phyloP scores from a whole-genome alignment of 2,888 invertebrate species.

The Notodonta dromedarius region DNA sequence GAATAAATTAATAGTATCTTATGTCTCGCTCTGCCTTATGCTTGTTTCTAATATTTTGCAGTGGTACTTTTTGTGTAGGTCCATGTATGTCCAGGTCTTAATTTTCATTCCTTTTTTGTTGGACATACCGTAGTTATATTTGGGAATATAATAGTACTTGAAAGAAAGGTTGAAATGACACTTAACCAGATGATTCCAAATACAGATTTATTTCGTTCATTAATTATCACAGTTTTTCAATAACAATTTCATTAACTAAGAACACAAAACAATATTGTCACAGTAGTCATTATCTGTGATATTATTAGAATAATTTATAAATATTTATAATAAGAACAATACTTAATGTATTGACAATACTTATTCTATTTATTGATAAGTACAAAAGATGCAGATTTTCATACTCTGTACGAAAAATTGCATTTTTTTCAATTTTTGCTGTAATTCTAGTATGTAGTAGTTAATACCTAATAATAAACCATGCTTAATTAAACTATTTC shows the following conservation, averaged over 20 bases:
- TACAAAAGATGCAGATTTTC: constrained; percentile 63
- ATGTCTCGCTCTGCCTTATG: no score
- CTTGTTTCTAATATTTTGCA: no score
- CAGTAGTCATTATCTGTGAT: constrained; percentile 11
- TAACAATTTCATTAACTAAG: constrained; percentile 46
- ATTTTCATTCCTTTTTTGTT: no score
- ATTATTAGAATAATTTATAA: background rate
- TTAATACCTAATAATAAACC: constrained; percentile 21
- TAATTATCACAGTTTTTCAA: constrained; percentile 64
- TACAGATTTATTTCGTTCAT: constrained; percentile 50
- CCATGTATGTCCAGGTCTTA: no score
- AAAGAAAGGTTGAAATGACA: no score
- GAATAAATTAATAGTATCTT: no score
- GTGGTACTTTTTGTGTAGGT: no score
- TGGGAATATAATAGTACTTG: no score
- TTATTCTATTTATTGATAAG: constrained; percentile 5
- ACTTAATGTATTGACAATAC: constrained; percentile 20
- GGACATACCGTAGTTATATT: no score
- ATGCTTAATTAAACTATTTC: constrained; percentile 30
- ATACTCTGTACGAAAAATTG: constrained; percentile 59
- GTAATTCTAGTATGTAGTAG: constrained; percentile 10
- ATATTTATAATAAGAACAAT: constrained; percentile 16
- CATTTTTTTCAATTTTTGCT: constrained; percentile 43
- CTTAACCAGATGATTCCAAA: background rate
- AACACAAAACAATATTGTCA: constrained; percentile 24